Evolutionary conservation across 2,113 vertebrate species (phyloP), one percentile per base, ranked within the genome.

Genomic region (Phyllostomus discolor): DNA sequence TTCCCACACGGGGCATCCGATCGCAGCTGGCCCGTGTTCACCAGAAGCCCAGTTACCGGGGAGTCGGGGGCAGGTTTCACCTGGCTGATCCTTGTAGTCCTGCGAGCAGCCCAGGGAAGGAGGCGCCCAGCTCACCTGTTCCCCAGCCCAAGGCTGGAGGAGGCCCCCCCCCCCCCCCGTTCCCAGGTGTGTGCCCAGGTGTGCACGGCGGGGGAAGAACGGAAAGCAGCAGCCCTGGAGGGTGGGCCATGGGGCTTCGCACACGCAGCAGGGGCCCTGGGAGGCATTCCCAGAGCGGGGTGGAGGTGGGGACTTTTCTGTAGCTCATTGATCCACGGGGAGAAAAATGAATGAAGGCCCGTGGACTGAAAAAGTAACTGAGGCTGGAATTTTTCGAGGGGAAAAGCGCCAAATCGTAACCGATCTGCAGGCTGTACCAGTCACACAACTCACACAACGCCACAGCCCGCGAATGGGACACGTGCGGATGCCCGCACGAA

Each of bases 391-490:
- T 76, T 78, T 89, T 73, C 67, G 66, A 38, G 59, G 14, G 48
- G 59, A 48, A 64, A 46, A 81, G 62, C n/a, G 41, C 48, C 62
- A 57, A 41, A 76, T 69, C 48, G 20, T 70, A 64, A 35, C n/a
- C 52, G 52, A 83, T n/a, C 64, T 52, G 15, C 52, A 43, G 72
- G 88, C n/a, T 92, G 81, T 93, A 72, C 81, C 88, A 94, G 85
- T 91, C 90, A 76, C 78, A 64, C 43, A 52, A 76, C 69, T 91
- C 90, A 76, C 78, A 64, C 43, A 52, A 76, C 69, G 38, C 80
- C 72, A 11, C 0, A 6, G 64, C 73, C 1, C 16, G 38, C 41
- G 62, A 76, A 22, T 4, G 87, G 85, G 73, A 43, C 15, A 46
- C 26, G 79, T 67, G 87, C 67, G 92, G 93, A 73, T 31, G 28